Evolutionary conservation across 1,140 invertebrate genomes (phyloP).

Genomic region (Vollenhovia emeryi): DNA sequence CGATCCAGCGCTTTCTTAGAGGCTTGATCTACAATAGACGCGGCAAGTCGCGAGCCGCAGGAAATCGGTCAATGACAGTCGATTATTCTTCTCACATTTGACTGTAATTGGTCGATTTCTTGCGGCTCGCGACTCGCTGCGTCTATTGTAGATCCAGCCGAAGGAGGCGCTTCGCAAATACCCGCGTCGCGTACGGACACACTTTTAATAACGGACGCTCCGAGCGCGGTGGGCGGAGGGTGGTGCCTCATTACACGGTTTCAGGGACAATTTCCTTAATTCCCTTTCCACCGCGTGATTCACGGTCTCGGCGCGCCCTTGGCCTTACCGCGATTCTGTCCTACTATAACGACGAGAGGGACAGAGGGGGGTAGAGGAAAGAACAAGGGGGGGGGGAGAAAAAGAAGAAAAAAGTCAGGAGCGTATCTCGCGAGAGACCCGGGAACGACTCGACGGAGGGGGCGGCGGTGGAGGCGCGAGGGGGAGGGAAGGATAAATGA

Average conservation of each 20-base stretch:
- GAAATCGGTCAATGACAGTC: too few species aligned
- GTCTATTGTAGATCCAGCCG: too few species aligned
- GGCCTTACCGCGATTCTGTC: slow-evolving; percentile 45
- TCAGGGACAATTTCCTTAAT: slow-evolving; percentile 49
- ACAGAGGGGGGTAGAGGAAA: not conserved
- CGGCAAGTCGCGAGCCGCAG: too few species aligned
- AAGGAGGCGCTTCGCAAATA: not conserved
- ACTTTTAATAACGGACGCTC: not conserved
- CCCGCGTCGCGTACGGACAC: not conserved
- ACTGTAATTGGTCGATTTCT: too few species aligned
- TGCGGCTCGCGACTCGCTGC: too few species aligned
- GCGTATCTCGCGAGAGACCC: slow-evolving; percentile 21
- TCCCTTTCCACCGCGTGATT: slow-evolving; percentile 45
- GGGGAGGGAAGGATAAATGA: slow-evolving; percentile 34
- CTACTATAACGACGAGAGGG: slow-evolving; percentile 24
- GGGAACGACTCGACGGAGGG: not conserved
- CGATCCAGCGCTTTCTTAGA: not conserved
- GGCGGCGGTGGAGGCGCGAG: not conserved
- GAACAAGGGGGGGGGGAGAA: not conserved
- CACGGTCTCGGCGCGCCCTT: slow-evolving; percentile 47
- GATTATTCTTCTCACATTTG: too few species aligned
- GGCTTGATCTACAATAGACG: too few species aligned
- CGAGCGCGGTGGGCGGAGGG: not conserved
- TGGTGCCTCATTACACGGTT: not conserved
- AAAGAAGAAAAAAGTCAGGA: not conserved